Evolutionary conservation across 2,888 invertebrate genomes (phyloP), one percentile per base, ranked within the genome.

Genomic region (Coleophora deauratella): DNA sequence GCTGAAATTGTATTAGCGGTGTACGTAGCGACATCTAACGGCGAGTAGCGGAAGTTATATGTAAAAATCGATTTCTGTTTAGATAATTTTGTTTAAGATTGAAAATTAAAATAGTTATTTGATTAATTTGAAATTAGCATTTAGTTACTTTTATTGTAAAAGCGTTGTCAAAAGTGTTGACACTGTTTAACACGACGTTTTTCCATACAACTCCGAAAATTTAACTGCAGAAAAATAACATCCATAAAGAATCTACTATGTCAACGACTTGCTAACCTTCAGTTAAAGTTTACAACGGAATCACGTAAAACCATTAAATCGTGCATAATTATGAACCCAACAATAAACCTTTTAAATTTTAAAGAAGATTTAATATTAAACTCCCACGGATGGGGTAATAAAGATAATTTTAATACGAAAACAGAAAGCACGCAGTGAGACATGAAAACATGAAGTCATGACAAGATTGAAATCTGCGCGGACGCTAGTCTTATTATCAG

Each of bases 401-500:
- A 79, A 80, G 77, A 80, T 79, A 73, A 78, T 73, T 75, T 73
- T 72, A 73, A 75, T 77, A 73, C 69, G 66, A 68, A 70, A 60
- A 14, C 65, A 60, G 54, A 51, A 58, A 59, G 67, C 72, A 72
- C 66, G 69, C 60, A 62, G 21, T 21, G 58, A 54, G 57, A 54
- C 66, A 67, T 67, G 57, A 66, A 71, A 60, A 57, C 54, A 60
- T 59, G 61, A 62, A 62, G 60, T 63, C 68, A 66, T 64, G 66
- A 62, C 58, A 54, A 72, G 76, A 77, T 77, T 60, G 40, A 59
- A 67, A 77, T 77, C 75, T 52, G 62, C 73, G 69, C 71, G 54
- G 53, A 69, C 70, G 68, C 66, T 59, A 59, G 78, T 76, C 51
- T 63, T 58, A 63, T 73, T 80, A 81, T 80, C 81, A 63, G 77